phyloP scores from a whole-genome alignment of 2,888 invertebrate species.

The Torymus auratus region DNA sequence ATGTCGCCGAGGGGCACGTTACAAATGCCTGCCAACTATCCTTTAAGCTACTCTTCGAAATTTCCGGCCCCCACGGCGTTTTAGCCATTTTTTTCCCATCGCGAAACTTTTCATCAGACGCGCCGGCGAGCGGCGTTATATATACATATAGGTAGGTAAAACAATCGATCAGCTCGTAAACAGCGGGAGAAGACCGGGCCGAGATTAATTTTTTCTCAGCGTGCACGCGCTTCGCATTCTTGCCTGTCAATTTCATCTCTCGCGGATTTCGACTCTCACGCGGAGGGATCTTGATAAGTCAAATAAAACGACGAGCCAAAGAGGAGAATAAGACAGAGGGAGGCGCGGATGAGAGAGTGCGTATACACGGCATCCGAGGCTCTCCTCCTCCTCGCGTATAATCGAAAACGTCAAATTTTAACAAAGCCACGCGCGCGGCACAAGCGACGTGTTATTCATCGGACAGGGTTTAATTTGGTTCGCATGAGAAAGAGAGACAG shows the following conservation, averaged over 20 bases:
- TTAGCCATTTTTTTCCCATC: neutral
- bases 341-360: constrained; percentile 10
- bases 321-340: neutral
- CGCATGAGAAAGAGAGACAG: constrained; percentile 65
- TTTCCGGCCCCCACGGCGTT: constrained; percentile 40
- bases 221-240: constrained; percentile 36
- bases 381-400: constrained; percentile 64
- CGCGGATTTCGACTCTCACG: constrained; percentile 43
- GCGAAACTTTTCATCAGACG: constrained; percentile 8
- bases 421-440: constrained; percentile 67
- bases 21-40: constrained; percentile 61
- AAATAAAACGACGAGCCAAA: constrained; percentile 33
- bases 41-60: constrained; percentile 62
- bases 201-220: constrained; percentile 35
- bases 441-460: constrained; percentile 73
- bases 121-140: too few species aligned
- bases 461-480: constrained; percentile 76
- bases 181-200: constrained; percentile 1
- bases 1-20: constrained; percentile 73
- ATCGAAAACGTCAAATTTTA: constrained; percentile 74
- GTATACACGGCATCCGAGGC: constrained; percentile 30
- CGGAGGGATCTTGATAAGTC: constrained; percentile 55
- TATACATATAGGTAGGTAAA: neutral
- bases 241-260: constrained; percentile 54
- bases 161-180: constrained; percentile 31